Conservation (phyloP, 2,888 invertebrate genomes). For the Caenorhabditis uteleia region DNA sequence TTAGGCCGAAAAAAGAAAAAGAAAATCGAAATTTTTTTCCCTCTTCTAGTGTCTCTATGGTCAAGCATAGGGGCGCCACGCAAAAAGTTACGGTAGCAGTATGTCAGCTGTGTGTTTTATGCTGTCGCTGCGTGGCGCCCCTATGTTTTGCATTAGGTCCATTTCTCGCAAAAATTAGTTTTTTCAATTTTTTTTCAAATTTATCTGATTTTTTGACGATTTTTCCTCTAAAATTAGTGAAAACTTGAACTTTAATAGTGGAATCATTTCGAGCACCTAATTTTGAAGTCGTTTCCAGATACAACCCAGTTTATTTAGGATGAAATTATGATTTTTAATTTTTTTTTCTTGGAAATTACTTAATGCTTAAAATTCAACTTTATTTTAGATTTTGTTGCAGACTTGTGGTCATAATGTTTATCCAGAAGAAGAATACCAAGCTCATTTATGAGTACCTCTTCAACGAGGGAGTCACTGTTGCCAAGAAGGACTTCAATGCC, state of each 20-base stretch:
- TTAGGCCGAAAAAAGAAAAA: constrained; percentile 4
- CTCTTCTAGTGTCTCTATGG: constrained; percentile 6
- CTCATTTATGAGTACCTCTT: constrained; percentile 87
- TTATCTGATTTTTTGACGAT: no score
- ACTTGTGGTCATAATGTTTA: constrained; percentile 86
- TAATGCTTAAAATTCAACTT: constrained; percentile 1
- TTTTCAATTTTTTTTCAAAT: neutral
- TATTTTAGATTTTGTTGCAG: constrained; percentile 15
- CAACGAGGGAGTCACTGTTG: constrained; percentile 95
- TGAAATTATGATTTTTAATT: neutral
- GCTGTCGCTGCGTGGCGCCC: constrained; percentile 32
- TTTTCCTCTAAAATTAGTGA: no score
- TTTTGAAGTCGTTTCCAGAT: neutral
- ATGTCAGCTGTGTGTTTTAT: constrained; percentile 19
- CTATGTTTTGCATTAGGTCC: constrained; percentile 12
- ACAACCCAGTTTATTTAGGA: constrained; percentile 2
- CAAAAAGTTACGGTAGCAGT: constrained; percentile 37
- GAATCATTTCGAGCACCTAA: no score
- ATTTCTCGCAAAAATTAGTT: neutral
- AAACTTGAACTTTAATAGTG: no score
- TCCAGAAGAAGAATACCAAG: constrained; percentile 97
- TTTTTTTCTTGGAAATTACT: constrained; percentile 2
- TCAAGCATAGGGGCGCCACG: constrained; percentile 38
- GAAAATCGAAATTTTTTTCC: constrained; percentile 11
- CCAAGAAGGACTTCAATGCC: constrained; percentile 96